These are phyloP conservation scores for Oligia fasciuncula DNA, from an alignment of 2,888 invertebrate species.

Conservation along the genomic window DNA sequence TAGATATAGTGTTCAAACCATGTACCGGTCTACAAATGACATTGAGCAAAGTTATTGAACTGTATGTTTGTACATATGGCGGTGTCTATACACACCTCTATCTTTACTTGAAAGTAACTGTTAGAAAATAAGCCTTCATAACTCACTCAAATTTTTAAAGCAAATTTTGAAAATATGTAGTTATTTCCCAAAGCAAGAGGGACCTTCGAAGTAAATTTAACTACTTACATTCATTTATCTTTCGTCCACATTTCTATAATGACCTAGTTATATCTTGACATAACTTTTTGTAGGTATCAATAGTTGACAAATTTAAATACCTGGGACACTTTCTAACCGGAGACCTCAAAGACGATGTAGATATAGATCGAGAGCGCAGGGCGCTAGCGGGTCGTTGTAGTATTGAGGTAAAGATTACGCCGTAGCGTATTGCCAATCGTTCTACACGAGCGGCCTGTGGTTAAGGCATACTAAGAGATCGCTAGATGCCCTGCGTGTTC, in stretches of 20 bases:
- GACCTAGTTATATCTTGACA: not conserved
- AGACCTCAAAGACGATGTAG: too few relatives aligned
- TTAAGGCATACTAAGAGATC: too few relatives aligned
- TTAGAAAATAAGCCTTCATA: not conserved
- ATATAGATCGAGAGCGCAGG: too few relatives aligned
- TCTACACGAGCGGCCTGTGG: too few relatives aligned
- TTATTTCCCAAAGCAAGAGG: not conserved
- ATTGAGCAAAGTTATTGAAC: slow-evolving; percentile 47
- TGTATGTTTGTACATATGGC: slow-evolving; percentile 32
- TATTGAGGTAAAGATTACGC: too few relatives aligned
- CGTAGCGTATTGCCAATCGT: too few relatives aligned
- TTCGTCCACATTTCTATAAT: not conserved
- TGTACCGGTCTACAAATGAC: slow-evolving; percentile 5
- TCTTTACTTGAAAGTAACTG: not conserved
- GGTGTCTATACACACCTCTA: too few relatives aligned
- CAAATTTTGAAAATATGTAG: not conserved
- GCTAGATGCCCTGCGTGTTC: too few relatives aligned
- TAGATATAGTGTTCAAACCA: not conserved
- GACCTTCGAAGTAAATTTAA: not conserved
- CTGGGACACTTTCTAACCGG: too few relatives aligned
- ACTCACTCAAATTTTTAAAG: not conserved
- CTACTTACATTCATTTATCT: not conserved
- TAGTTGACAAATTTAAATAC: too few relatives aligned
- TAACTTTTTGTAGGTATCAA: not conserved
- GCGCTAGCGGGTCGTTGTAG: too few relatives aligned